Conservation (phyloP, 2,113 vertebrate species). For the Trogon surrucura region DNA sequence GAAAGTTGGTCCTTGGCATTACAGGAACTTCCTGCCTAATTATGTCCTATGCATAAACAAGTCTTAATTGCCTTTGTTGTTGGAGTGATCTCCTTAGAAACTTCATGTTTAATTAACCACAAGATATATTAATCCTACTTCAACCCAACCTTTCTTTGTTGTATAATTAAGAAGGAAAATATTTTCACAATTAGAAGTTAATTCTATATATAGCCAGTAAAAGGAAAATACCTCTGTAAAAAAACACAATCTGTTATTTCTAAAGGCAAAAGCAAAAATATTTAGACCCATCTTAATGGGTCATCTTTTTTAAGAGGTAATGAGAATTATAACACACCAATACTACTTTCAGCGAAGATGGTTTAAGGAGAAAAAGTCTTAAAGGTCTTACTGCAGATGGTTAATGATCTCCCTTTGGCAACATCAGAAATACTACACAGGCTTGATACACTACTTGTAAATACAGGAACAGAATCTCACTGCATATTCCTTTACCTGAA, state of each 20-base stretch:
- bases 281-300: background rate
- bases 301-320: background rate
- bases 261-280: background rate
- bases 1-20: slow-evolving; percentile 46
- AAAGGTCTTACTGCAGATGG: background rate
- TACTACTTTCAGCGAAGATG: background rate
- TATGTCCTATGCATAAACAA: slow-evolving; percentile 46
- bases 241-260: background rate
- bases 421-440: background rate
- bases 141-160: slow-evolving; percentile 47
- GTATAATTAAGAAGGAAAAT: slow-evolving; percentile 69
- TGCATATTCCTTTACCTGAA: background rate
- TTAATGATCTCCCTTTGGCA: background rate
- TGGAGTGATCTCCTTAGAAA: slow-evolving; percentile 57
- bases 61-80: slow-evolving; percentile 70
- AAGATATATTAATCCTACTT: slow-evolving; percentile 65
- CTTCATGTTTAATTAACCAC: slow-evolving; percentile 70
- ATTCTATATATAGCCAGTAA: background rate
- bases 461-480: background rate
- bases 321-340: background rate
- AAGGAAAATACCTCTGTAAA: background rate
- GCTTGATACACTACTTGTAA: background rate
- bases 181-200: slow-evolving; percentile 35
- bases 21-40: slow-evolving; percentile 58
- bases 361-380: background rate